These are phyloP conservation scores for Turritopsis rubra DNA, from an alignment of 30 jellyfish, hydroid and myxozoan genomes.

Conservation along the genomic window DNA sequence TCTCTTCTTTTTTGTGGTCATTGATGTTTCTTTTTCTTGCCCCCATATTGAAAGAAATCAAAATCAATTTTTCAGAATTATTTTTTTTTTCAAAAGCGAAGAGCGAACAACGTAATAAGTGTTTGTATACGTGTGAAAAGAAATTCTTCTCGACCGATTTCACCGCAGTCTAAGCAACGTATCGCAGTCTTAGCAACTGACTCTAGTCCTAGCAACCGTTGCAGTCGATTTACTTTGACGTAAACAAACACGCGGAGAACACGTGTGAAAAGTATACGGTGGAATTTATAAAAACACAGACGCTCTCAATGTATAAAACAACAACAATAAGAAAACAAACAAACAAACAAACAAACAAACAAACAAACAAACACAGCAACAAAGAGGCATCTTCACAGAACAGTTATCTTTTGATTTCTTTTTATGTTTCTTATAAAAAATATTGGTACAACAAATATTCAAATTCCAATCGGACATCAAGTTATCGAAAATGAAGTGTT, in stretches of 20 bases:
- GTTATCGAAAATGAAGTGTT: too few species aligned
- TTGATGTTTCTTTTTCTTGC: constrained; percentile 14
- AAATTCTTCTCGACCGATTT: not conserved
- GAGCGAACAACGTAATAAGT: not conserved
- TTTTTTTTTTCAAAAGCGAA: too few species aligned
- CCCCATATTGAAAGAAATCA: not conserved
- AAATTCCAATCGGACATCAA: too few species aligned
- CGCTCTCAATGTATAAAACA: too few species aligned
- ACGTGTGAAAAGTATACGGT: not conserved
- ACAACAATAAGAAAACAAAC: not conserved
- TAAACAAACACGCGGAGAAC: not conserved
- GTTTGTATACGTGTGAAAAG: not conserved
- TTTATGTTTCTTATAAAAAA: too few species aligned
- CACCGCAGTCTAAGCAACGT: not conserved
- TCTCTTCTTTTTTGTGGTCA: constrained; percentile 1
- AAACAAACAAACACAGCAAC: too few species aligned
- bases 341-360: not conserved
- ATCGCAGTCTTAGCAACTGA: not conserved
- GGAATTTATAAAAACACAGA: not conserved
- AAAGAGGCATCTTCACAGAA: too few species aligned
- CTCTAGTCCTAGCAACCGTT: not conserved
- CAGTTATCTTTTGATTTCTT: too few species aligned
- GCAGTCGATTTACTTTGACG: not conserved
- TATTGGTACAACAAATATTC: too few species aligned
- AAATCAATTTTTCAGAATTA: not conserved